Percentiles rank a stretch among this genome's conserved stretches.
Conservation (phyloP, 2,113 vertebrate genomes). For the Myxocyprinus asiaticus region DNA sequence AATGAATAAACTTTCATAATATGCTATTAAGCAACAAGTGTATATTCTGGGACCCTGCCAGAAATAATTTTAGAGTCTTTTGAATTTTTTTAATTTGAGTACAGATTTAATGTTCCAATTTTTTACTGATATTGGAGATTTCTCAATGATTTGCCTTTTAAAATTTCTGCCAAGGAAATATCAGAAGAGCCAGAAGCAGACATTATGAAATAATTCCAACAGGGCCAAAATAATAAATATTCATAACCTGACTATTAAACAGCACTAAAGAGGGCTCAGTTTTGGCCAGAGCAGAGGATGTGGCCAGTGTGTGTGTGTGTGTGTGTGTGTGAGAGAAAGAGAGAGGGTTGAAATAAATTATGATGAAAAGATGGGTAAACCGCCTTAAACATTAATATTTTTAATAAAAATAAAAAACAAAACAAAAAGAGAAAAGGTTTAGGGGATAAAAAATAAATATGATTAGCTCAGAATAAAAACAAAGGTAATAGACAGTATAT, state of each 20-base stretch:
- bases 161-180: constrained; percentile 1
- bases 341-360: background rate
- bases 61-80: too few species aligned
- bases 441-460: too few species aligned
- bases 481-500: too few species aligned
- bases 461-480: too few species aligned
- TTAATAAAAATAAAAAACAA: too few species aligned
- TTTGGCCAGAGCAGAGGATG: constrained; percentile 52
- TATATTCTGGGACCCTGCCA: too few species aligned
- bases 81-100: background rate
- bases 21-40: background rate
- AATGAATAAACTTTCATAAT: background rate
- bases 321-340: too few species aligned
- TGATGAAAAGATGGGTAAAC: too few species aligned
- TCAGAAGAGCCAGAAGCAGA: constrained; percentile 6
- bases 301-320: constrained; percentile 11
- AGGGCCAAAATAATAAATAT: constrained; percentile 47
- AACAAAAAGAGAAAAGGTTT: too few species aligned
- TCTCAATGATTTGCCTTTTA: background rate
- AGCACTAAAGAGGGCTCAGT: constrained; percentile 49
- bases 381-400: too few species aligned
- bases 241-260: constrained; percentile 38
- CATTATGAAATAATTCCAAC: constrained; percentile 43
- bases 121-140: background rate
- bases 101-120: too few species aligned